phyloP scores from a whole-genome alignment of 2,888 invertebrate genomes.

The Nemotelus pantherinus region DNA sequence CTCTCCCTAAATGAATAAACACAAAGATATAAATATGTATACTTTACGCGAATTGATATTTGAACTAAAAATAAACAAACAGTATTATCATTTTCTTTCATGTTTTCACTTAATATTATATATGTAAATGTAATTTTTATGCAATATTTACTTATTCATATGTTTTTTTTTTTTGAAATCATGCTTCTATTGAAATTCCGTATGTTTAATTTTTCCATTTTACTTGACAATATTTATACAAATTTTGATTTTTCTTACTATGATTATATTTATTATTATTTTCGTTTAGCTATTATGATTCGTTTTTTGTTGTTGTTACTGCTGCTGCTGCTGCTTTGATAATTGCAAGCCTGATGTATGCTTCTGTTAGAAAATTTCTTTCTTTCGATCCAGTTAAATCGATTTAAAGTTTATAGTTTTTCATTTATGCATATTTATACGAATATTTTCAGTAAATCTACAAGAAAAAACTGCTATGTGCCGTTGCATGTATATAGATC shows the following conservation, averaged over 20 bases:
- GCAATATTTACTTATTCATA: conserved; percentile 5
- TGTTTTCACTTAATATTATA: conserved; percentile 12
- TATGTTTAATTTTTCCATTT: no score
- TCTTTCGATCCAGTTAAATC: background rate
- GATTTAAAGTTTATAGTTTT: background rate
- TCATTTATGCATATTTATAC: background rate
- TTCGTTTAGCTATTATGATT: background rate
- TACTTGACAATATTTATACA: conserved; percentile 18
- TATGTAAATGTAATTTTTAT: conserved; percentile 16
- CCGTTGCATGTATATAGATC: background rate
- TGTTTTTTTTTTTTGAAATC: background rate
- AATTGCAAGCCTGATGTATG: background rate
- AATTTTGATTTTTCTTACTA: conserved; percentile 24
- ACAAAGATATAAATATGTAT: conserved; percentile 35
- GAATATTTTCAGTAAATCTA: background rate
- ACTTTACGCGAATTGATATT: conserved; percentile 31
- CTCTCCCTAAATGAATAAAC: conserved; percentile 39
- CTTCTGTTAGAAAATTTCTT: background rate
- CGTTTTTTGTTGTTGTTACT: background rate
- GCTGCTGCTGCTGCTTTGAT: background rate
- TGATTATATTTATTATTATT: background rate
- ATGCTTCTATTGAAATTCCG: background rate
- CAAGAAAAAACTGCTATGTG: background rate
- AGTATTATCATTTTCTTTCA: conserved; percentile 9
- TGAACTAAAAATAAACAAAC: conserved; percentile 32